Conservation (phyloP, 1,140 invertebrate genomes). For the Acromyrmex echinatior region DNA sequence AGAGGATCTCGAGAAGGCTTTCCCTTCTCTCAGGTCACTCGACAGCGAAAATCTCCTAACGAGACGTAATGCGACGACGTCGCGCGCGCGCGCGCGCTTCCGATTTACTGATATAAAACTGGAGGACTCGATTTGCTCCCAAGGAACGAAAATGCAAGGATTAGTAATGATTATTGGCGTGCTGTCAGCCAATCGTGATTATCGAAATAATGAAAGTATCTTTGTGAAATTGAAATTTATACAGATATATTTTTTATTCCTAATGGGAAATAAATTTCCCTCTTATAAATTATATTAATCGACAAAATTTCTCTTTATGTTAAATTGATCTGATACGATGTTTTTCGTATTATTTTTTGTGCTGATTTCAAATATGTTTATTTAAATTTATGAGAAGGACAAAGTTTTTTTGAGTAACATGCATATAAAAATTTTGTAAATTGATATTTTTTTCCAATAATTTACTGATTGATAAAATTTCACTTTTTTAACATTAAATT, state of each 20-base stretch:
- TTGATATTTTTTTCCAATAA: too few species aligned
- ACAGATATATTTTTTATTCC: neutral
- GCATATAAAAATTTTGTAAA: too few species aligned
- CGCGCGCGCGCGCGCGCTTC: neutral
- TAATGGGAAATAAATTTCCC: neutral
- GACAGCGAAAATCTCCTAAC: conserved; percentile 74
- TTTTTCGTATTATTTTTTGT: too few species aligned
- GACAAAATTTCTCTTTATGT: too few species aligned
- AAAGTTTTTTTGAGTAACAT: too few species aligned
- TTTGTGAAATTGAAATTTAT: conserved; percentile 13
- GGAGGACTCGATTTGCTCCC: conserved; percentile 24
- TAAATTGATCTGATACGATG: too few species aligned
- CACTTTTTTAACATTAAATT: too few species aligned
- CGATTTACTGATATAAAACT: conserved; percentile 33
- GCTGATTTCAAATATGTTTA: too few species aligned
- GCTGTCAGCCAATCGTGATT: neutral
- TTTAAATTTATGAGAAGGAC: too few species aligned
- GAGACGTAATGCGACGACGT: conserved; percentile 56
- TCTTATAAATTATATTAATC: neutral
- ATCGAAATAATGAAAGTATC: neutral
- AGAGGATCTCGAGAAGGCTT: conserved; percentile 52
- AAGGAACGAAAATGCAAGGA: conserved; percentile 40
- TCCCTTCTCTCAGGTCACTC: conserved; percentile 59
- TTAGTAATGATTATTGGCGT: conserved; percentile 48
- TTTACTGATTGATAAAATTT: too few species aligned